phyloP scores from a whole-genome alignment of 2,888 invertebrate genomes.

The Polietes domitor region DNA sequence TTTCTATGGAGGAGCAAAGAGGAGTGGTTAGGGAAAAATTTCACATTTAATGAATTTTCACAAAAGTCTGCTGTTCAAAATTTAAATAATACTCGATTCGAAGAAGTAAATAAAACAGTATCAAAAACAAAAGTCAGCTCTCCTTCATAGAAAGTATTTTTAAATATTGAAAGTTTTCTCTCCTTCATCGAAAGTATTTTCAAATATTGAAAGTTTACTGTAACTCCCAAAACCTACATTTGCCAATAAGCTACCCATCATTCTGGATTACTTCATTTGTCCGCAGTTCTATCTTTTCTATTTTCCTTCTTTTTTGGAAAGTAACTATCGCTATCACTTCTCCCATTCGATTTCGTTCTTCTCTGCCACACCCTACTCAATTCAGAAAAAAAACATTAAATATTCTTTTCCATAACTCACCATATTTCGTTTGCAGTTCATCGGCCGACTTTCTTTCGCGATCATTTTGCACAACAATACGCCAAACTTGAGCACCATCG shows the following conservation, averaged over 20 bases:
- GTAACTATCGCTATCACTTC: neutral
- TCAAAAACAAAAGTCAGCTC: no score
- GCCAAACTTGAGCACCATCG: conserved; percentile 89
- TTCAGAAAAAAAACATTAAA: neutral
- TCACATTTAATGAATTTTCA: no score
- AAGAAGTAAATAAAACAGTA: no score
- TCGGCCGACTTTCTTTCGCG: conserved; percentile 82
- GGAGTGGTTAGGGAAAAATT: no score
- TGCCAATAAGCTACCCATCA: neutral
- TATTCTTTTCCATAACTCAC: conserved; percentile 79
- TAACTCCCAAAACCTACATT: no score
- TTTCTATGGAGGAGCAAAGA: no score
- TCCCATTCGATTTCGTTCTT: neutral
- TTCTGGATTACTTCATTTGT: neutral
- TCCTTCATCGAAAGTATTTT: no score
- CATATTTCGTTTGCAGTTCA: conserved; percentile 83
- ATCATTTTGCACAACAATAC: conserved; percentile 83
- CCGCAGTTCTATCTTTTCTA: neutral
- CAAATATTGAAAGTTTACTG: no score
- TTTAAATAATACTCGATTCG: no score
- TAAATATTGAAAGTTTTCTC: no score
- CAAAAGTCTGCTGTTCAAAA: no score
- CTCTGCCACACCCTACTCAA: conserved; percentile 23
- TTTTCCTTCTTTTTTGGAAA: neutral
- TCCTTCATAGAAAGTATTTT: no score